A percentile compares a stretch with the other conserved stretches of the same genome.
Conservation (phyloP, 2,113 vertebrate genomes). For the Silurus glanis region DNA sequence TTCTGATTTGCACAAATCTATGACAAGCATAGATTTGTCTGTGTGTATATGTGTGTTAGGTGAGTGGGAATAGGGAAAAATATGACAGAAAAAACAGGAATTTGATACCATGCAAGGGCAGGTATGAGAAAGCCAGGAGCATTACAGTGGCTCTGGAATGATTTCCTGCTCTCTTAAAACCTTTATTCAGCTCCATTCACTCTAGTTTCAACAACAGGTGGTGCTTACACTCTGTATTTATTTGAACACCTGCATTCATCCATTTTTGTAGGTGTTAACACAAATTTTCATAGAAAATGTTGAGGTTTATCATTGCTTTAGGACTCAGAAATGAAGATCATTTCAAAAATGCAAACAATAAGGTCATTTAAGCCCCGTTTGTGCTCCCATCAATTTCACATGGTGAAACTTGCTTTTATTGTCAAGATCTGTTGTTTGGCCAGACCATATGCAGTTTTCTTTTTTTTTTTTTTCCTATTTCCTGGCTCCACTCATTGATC, state of each 20-base stretch:
- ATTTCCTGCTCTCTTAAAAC: constrained; percentile 26
- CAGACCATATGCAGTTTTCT: not conserved
- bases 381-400: not conserved
- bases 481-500: not conserved
- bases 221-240: not conserved
- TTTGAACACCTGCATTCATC: constrained; percentile 21
- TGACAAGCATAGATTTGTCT: not conserved
- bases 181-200: constrained; percentile 12
- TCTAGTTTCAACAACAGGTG: constrained; percentile 14
- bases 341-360: not conserved
- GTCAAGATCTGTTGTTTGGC: constrained; percentile 15
- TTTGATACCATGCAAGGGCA: constrained; percentile 30
- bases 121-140: constrained; percentile 28
- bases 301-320: not conserved
- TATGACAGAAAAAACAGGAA: constrained; percentile 31
- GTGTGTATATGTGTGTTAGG: constrained; percentile 4
- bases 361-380: not conserved
- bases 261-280: constrained; percentile 11
- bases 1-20: not conserved
- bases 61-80: not conserved
- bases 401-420: not conserved
- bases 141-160: constrained; percentile 10
- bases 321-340: not conserved
- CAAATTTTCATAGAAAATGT: constrained; percentile 21
- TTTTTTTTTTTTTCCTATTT: not conserved